These are phyloP conservation scores for Solenodon paradoxus DNA, from an alignment of 2,113 vertebrate species.

Conservation along the genomic window DNA sequence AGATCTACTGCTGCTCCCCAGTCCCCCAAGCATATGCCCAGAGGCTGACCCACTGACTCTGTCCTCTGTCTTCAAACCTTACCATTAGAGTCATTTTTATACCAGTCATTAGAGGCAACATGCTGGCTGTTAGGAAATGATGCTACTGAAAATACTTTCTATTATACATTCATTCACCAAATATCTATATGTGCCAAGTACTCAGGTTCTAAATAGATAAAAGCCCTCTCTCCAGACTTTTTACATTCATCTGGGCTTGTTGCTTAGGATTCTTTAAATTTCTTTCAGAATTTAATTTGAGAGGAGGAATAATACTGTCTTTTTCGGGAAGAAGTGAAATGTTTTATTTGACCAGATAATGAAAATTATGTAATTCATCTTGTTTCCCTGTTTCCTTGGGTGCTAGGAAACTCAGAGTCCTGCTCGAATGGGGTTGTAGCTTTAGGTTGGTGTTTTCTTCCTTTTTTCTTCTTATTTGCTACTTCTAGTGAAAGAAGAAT, in stretches of 20 bases:
- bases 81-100: not conserved
- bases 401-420: not conserved
- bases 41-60: rapidly evolving
- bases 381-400: not conserved
- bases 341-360: not conserved
- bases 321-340: not conserved
- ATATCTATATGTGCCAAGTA: rapidly evolving
- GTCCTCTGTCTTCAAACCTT: not conserved
- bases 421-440: rapidly evolving
- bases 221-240: not conserved
- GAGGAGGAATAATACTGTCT: not conserved
- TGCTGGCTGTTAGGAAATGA: not conserved
- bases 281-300: not conserved
- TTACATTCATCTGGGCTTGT: not conserved
- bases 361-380: not conserved
- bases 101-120: not conserved
- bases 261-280: not conserved
- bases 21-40: too few relatives aligned
- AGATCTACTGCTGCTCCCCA: not conserved
- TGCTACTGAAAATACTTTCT: not conserved
- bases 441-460: not conserved
- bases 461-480: not conserved
- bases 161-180: not conserved
- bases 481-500: not conserved
- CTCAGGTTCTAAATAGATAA: not conserved